Base-by-base conservation (phyloP, 53 echinoderm and acorn worm genomes). In the Paracentrotus lividus region DNA sequence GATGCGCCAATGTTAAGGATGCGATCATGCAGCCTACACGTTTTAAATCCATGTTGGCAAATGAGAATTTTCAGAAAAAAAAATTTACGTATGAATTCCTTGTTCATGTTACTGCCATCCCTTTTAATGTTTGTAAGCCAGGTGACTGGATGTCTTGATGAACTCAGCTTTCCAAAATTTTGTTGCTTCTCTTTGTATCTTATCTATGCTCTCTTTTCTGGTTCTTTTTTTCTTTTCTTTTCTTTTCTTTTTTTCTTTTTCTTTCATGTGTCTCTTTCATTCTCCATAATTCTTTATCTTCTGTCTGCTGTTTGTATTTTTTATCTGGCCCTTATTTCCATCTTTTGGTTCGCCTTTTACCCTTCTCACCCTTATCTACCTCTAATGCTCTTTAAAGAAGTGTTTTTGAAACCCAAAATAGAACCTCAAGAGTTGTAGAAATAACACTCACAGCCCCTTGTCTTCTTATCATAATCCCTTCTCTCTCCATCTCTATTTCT, bases 331-430 rank as follows among this genome's bases (percentile, higher is more conserved):
- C 42, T 76, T 32, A 33, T 32, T 1, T 20, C 77, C 34, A 40
- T 8, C 77, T 12, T 26, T 42, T 51, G 51, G 32, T 42, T 27
- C 1, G 20, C 23, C 49, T n/a, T 49, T 27, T 49, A 9, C 31
- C 29, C 43, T 51, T 49, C 51, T 49, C 9, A 31, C 12, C 20
- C 85, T 24, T 49, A 43, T 36, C 24, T 49, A 13, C 27, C 85
- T 85, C 85, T 49, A 26, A 85, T 31, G 26, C 27, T 31, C 31
- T 51, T 44, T 85, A 72, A 13, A 38, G 72, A 72, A 72, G 72
- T 72, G 72, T 72, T 72, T 72, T 72, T 20, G 40, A 72, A 72
- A 18, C 72, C 72, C 18, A 72, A 72, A 72, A 72, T 72, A 72
- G 72, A 72, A 72, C 38, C 40, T 72, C 72, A 32, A 72, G 72